A percentile compares a stretch with the other conserved stretches of the same genome.
These are phyloP conservation scores for Cassiopea andromeda DNA, from an alignment of 30 jellyfish, hydroid and myxozoan genomes.

Conservation along the genomic window DNA sequence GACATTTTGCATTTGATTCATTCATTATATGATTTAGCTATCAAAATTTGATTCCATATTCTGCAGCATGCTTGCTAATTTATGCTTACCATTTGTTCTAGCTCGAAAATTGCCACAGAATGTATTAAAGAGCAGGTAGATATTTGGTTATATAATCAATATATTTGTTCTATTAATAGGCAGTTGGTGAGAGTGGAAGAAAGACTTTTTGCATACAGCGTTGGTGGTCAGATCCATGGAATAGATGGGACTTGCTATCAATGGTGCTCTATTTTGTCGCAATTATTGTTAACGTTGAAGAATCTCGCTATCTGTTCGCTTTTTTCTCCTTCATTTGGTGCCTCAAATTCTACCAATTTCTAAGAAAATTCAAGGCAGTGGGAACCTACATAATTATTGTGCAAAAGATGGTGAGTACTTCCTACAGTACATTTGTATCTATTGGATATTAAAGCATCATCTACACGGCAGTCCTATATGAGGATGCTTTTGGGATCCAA, in stretches of 20 bases:
- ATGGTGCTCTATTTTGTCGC: background rate
- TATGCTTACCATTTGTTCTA: no score
- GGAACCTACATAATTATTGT: background rate
- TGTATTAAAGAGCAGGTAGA: no score
- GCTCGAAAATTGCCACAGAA: no score
- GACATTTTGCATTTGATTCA: no score
- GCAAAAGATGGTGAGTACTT: background rate
- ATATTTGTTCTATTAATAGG: background rate
- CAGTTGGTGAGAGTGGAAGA: background rate
- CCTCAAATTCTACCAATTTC: background rate
- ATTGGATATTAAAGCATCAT: background rate
- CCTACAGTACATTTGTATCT: background rate
- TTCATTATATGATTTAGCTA: no score
- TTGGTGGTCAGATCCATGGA: background rate
- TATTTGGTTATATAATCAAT: no score
- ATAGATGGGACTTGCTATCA: background rate
- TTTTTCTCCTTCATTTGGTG: background rate
- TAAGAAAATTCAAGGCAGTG: background rate
- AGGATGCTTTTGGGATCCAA: no score
- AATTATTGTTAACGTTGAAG: background rate
- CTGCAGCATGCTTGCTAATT: no score
- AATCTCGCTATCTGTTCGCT: background rate
- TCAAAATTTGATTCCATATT: no score
- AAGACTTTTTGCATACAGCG: background rate
- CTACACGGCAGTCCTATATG: no score